A percentile compares a stretch with the other conserved stretches of the same genome.
phyloP scores from a whole-genome alignment of 2,113 vertebrate genomes.

The Chaetodon trifascialis region DNA sequence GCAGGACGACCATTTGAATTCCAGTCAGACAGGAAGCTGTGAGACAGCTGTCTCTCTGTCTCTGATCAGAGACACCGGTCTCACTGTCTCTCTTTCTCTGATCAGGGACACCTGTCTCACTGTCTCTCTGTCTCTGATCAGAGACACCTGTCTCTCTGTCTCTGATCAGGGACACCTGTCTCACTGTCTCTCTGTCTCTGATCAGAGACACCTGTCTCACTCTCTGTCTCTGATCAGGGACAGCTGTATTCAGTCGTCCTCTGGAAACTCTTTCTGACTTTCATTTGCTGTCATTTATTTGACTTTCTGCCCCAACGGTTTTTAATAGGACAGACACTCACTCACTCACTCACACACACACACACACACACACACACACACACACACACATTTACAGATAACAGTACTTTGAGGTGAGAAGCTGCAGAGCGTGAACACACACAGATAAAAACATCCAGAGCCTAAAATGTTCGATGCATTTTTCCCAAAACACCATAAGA shows the following conservation, averaged over 20 bases:
- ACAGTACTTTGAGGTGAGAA: neutral
- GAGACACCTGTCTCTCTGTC: no score
- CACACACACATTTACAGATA: neutral
- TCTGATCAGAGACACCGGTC: no score
- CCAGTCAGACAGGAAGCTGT: neutral
- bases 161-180: no score
- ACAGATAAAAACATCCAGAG: neutral
- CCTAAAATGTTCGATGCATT: neutral
- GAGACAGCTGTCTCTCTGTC: no score
- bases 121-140: no score
- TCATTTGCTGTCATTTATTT: constrained; percentile 27
- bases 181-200: no score
- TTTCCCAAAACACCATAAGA: no score
- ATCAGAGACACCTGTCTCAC: no score
- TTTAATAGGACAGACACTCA: neutral
- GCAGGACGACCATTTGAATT: no score
- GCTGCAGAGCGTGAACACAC: constrained; percentile 13
- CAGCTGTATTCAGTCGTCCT: neutral
- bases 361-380: constrained; percentile 4
- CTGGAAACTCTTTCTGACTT: constrained; percentile 29
- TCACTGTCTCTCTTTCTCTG: no score
- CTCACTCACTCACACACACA: neutral
- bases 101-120: no score
- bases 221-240: no score
- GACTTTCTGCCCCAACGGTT: constrained; percentile 8